Evolutionary conservation across 2,888 invertebrate species (phyloP).

Genomic region (Hanleya hanleyi): DNA sequence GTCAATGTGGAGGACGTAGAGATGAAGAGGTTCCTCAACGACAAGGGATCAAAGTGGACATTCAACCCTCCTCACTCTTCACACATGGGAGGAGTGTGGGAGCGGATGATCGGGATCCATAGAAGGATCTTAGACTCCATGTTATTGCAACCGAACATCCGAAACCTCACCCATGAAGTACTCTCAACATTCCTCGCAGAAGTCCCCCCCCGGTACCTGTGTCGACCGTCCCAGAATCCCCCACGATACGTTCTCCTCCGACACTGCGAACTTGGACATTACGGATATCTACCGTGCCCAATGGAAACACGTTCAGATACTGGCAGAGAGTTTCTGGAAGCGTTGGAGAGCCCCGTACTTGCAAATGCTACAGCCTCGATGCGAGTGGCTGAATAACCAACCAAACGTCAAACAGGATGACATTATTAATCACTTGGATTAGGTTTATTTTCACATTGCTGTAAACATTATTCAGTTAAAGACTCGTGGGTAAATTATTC

Average conservation of each 20-base stretch:
- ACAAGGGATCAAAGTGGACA: background rate
- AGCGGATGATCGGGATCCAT: background rate
- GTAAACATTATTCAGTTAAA: too few relatives aligned
- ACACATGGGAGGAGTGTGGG: too few relatives aligned
- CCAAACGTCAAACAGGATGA: background rate
- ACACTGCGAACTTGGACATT: too few relatives aligned
- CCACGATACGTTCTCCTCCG: too few relatives aligned
- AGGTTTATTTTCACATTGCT: too few relatives aligned
- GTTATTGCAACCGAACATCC: background rate
- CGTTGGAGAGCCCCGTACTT: background rate
- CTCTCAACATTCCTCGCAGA: background rate
- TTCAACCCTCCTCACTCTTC: too few relatives aligned
- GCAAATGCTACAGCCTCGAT: background rate
- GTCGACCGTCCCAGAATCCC: too few relatives aligned
- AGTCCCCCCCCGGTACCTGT: too few relatives aligned
- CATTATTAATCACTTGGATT: too few relatives aligned
- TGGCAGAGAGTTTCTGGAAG: background rate
- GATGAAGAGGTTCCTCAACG: too few relatives aligned
- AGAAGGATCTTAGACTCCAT: background rate
- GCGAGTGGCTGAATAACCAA: background rate
- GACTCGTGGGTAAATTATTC: too few relatives aligned
- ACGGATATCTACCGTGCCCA: background rate
- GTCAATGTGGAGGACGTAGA: too few relatives aligned
- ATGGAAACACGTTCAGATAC: background rate
- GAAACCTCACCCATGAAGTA: background rate